Evolutionary conservation across 2,797 vertebrate species (phyloP).

Genomic region (Pseudochaenichthys georgianus): DNA sequence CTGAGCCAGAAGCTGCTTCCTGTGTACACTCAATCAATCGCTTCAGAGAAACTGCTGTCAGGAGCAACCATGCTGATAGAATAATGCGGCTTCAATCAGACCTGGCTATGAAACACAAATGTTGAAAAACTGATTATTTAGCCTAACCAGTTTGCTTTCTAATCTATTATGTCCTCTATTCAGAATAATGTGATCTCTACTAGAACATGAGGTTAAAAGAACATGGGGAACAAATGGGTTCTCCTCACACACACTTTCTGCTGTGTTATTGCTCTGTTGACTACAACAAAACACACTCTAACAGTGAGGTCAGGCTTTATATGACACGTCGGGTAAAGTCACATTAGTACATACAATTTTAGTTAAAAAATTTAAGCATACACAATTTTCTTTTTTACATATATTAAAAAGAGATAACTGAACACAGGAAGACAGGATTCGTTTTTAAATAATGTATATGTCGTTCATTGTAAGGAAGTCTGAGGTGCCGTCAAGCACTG

Average conservation of each 20-base stretch:
- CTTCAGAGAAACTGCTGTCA: conserved; percentile 44
- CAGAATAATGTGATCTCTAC: conserved; percentile 14
- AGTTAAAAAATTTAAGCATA: background rate
- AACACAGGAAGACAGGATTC: background rate
- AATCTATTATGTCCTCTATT: conserved; percentile 12
- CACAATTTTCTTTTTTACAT: too few relatives aligned
- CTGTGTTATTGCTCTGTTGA: background rate
- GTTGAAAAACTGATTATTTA: conserved; percentile 21
- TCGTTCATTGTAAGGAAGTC: background rate
- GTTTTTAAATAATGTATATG: too few relatives aligned
- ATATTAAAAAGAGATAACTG: background rate
- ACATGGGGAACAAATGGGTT: background rate
- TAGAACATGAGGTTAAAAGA: conserved; percentile 15
- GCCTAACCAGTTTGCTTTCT: background rate
- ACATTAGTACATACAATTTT: background rate
- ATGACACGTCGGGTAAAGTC: background rate
- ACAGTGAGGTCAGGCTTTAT: background rate
- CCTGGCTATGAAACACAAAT: conserved; percentile 24
- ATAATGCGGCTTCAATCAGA: conserved; percentile 56
- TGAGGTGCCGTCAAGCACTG: background rate
- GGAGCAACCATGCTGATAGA: conserved; percentile 52
- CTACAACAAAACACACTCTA: background rate
- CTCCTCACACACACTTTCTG: background rate
- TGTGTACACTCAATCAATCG: conserved; percentile 37
- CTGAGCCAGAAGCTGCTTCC: conserved; percentile 48